Conservation (phyloP, 2,888 invertebrate species). For the Taenaris catops region DNA sequence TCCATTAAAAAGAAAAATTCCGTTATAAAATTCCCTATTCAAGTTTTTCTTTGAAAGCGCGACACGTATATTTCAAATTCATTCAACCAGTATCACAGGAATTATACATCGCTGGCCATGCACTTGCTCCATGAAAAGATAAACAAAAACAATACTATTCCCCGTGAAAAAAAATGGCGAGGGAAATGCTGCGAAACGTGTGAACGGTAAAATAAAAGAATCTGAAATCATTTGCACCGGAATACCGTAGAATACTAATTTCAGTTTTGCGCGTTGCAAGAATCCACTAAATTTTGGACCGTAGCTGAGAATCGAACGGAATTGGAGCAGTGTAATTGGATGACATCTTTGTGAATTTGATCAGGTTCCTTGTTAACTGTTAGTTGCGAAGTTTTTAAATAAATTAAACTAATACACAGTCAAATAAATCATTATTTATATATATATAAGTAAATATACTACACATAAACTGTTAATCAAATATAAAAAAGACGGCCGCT, state of each 20-base stretch:
- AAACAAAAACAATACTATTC: conserved; percentile 60
- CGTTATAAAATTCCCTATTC: too few relatives aligned
- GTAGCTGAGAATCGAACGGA: conserved; percentile 3
- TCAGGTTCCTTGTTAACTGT: too few relatives aligned
- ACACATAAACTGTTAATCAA: too few relatives aligned
- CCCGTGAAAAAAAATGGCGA: conserved; percentile 24
- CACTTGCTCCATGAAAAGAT: conserved; percentile 59
- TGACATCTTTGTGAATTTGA: conserved; percentile 4
- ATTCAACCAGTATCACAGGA: conserved; percentile 63
- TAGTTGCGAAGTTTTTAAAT: too few relatives aligned
- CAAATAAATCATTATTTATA: too few relatives aligned
- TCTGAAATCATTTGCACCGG: conserved; percentile 23
- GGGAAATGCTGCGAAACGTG: conserved; percentile 26
- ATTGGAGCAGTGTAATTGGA: conserved; percentile 6
- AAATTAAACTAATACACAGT: too few relatives aligned
- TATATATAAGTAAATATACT: too few relatives aligned
- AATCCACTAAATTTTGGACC: conserved; percentile 8
- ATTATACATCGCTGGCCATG: conserved; percentile 61
- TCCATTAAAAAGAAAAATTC: too few relatives aligned
- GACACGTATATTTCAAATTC: conserved; percentile 45
- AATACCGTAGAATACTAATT: conserved; percentile 22
- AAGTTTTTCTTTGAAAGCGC: conserved; percentile 1
- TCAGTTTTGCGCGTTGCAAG: conserved; percentile 13
- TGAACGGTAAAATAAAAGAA: conserved; percentile 25
- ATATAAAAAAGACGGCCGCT: too few relatives aligned